phyloP scores from a whole-genome alignment of 1,140 invertebrate genomes.

The Galleria mellonella region DNA sequence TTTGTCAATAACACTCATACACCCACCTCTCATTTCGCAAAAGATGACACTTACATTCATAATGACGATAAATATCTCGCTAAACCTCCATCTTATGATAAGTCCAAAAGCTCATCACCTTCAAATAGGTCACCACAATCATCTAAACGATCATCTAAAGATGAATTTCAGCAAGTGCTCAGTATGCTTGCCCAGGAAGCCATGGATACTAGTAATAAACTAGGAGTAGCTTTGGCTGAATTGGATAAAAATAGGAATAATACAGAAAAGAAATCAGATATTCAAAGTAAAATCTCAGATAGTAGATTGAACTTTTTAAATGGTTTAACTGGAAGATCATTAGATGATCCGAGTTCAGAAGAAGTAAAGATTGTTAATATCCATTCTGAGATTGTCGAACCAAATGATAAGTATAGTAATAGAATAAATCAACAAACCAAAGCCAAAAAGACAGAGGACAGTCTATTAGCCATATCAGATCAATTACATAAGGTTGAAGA shows the following conservation, averaged over 20 bases:
- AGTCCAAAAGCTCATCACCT: slow-evolving; percentile 69
- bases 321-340: slow-evolving; percentile 38
- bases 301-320: slow-evolving; percentile 53
- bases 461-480: slow-evolving; percentile 66
- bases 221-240: slow-evolving; percentile 68
- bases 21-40: slow-evolving; percentile 59
- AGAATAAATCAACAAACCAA: slow-evolving; percentile 25
- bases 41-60: slow-evolving; percentile 70
- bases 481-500: slow-evolving; percentile 68
- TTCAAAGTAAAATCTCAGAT: slow-evolving; percentile 50
- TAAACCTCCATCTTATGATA: slow-evolving; percentile 68
- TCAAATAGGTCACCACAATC: slow-evolving; percentile 62
- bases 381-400: slow-evolving; percentile 15
- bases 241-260: slow-evolving; percentile 66
- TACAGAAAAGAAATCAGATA: slow-evolving; percentile 42
- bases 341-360: slow-evolving; percentile 16
- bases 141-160: slow-evolving; percentile 64
- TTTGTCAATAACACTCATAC: slow-evolving; percentile 60
- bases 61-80: slow-evolving; percentile 61
- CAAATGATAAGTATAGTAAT: slow-evolving; percentile 12
- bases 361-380: slow-evolving; percentile 23
- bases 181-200: slow-evolving; percentile 77
- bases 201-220: slow-evolving; percentile 71
- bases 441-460: slow-evolving; percentile 66
- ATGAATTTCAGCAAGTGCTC: slow-evolving; percentile 74